Evolutionary conservation across 2,888 invertebrate species (phyloP).

Genomic region (Octodonta nipae): DNA sequence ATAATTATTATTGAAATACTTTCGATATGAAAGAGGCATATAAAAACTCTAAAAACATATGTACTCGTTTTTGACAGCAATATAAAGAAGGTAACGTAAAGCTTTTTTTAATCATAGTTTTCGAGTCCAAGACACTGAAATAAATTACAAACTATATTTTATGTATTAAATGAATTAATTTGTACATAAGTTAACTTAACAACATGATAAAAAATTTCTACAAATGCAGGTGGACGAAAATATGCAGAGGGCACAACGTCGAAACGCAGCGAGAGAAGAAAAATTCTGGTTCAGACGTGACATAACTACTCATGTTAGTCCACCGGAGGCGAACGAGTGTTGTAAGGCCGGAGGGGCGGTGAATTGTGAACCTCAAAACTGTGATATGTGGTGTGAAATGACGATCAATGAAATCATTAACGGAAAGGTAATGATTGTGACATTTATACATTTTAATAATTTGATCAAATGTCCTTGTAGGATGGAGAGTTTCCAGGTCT

Average conservation of each 20-base stretch:
- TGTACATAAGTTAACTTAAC: no score
- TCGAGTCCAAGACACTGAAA: no score
- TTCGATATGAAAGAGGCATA: no score
- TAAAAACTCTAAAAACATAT: no score
- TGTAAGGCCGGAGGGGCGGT: constrained; percentile 22
- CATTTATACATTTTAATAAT: neutral
- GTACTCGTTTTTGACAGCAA: no score
- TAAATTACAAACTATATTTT: neutral
- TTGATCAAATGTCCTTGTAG: constrained; percentile 34
- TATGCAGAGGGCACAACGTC: constrained; percentile 87
- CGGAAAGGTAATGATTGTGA: constrained; percentile 54
- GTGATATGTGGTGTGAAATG: constrained; percentile 59
- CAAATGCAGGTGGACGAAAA: constrained; percentile 73
- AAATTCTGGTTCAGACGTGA: constrained; percentile 91
- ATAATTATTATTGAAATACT: no score
- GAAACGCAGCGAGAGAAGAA: constrained; percentile 68
- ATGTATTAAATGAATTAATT: neutral
- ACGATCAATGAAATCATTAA: constrained; percentile 94
- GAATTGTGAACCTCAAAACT: constrained; percentile 22
- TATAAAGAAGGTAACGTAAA: no score
- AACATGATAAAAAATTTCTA: constrained; percentile 2
- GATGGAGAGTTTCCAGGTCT: constrained; percentile 86
- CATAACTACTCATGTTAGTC: constrained; percentile 43
- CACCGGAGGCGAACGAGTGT: constrained; percentile 35
- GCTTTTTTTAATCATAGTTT: no score